Evolutionary conservation across 2,113 vertebrate species (phyloP).

Genomic region (Nothocercus nigrocapillus): DNA sequence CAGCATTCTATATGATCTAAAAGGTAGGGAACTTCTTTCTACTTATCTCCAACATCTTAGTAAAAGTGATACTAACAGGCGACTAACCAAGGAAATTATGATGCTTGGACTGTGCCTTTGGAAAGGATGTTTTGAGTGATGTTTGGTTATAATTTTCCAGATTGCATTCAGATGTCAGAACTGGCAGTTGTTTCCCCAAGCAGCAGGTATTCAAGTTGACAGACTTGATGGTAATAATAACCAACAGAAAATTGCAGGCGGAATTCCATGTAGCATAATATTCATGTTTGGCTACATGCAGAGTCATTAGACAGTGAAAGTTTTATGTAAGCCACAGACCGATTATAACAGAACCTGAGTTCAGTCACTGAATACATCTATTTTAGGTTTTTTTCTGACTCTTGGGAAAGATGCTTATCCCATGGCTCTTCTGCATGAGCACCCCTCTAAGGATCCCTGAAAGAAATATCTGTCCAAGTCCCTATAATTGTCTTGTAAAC

Average conservation of each 20-base stretch:
- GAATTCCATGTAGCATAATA: neutral
- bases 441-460: neutral
- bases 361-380: neutral
- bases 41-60: slow-evolving; percentile 59
- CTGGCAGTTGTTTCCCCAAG: slow-evolving; percentile 49
- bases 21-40: slow-evolving; percentile 38
- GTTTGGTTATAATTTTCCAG: slow-evolving; percentile 22
- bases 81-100: slow-evolving; percentile 68
- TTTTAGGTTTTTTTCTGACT: neutral
- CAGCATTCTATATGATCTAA: neutral
- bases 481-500: neutral
- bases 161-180: slow-evolving; percentile 70
- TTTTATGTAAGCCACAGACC: neutral
- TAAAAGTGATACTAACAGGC: slow-evolving; percentile 49
- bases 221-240: slow-evolving; percentile 21
- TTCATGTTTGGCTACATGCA: neutral
- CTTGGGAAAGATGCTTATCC: neutral
- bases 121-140: slow-evolving; percentile 64
- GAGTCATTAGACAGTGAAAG: neutral
- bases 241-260: neutral
- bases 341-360: neutral
- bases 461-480: neutral
- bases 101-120: slow-evolving; percentile 63
- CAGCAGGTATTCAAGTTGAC: slow-evolving; percentile 61
- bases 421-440: neutral